A percentile compares a stretch with the other conserved stretches of the same genome.
Evolutionary conservation across 64 coral and sea anemone genomes (phyloP).

Genomic region (Stichodactyla helianthus): DNA sequence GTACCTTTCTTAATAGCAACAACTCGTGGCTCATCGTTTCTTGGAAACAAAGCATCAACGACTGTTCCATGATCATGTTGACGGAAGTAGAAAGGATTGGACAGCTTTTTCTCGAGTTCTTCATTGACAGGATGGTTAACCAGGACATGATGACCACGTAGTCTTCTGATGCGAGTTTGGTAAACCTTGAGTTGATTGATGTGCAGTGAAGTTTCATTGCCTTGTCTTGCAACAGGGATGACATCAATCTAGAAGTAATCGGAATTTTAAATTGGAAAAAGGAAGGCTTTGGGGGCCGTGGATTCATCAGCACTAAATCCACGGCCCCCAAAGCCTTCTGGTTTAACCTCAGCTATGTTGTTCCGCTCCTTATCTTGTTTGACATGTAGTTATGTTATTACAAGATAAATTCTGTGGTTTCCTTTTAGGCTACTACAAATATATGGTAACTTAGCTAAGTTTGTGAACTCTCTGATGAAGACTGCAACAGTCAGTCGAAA

Average conservation of each 20-base stretch:
- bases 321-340: too few relatives aligned
- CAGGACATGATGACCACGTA: conserved; percentile 14
- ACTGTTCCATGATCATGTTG: conserved; percentile 44
- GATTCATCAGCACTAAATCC: too few relatives aligned
- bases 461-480: too few relatives aligned
- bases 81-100: conserved; percentile 61
- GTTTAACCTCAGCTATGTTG: too few relatives aligned
- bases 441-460: too few relatives aligned
- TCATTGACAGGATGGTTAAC: conserved; percentile 57
- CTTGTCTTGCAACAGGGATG: conserved; percentile 7
- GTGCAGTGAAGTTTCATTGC: conserved; percentile 7
- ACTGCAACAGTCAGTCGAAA: too few relatives aligned
- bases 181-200: conserved; percentile 32
- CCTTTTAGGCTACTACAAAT: too few relatives aligned
- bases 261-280: not conserved
- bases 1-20: conserved; percentile 57
- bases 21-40: conserved; percentile 27
- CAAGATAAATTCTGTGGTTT: too few relatives aligned
- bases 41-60: conserved; percentile 52
- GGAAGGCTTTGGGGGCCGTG: too few relatives aligned
- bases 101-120: conserved; percentile 54
- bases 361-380: too few relatives aligned
- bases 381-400: too few relatives aligned
- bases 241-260: conserved; percentile 37
- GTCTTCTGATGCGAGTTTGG: conserved; percentile 45